A percentile compares a stretch with the other conserved stretches of the same genome.
phyloP scores from a whole-genome alignment of 2,113 vertebrate genomes.

The Corapipo altera region DNA sequence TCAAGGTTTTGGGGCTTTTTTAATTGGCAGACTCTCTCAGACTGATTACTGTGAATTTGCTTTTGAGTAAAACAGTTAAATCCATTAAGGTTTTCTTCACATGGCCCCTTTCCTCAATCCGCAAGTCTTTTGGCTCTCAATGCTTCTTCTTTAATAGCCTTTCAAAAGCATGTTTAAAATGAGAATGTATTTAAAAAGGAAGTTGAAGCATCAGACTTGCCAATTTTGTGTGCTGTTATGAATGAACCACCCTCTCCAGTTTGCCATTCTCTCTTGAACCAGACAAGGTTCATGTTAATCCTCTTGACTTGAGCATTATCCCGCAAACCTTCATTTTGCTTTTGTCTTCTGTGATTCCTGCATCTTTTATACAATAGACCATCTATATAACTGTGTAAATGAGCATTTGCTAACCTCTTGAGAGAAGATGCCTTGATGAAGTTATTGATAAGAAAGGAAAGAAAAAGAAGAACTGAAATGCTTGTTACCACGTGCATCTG shows the following conservation, averaged over 20 bases:
- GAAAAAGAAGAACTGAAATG: not conserved
- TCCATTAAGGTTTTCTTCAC: not conserved
- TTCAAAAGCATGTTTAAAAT: not conserved
- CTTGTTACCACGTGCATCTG: not conserved
- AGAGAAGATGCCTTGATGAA: not conserved
- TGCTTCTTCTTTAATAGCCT: not conserved
- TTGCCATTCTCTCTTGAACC: not conserved
- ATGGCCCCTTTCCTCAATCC: not conserved
- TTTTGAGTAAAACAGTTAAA: not conserved
- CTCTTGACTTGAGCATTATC: not conserved
- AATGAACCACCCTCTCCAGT: not conserved
- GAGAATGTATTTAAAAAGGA: not conserved
- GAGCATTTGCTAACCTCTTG: not conserved
- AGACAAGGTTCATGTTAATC: not conserved
- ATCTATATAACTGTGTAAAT: not conserved
- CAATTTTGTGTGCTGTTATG: not conserved
- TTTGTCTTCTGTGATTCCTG: not conserved
- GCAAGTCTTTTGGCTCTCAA: not conserved
- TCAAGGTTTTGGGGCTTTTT: not conserved
- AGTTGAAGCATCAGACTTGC: not conserved
- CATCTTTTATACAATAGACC: not conserved
- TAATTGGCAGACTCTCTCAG: not conserved
- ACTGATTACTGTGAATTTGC: not conserved
- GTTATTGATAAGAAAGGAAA: not conserved
- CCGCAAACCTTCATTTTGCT: not conserved